Evolutionary conservation across 2,888 invertebrate species (phyloP).

Genomic region (Rhodophaea formosa): DNA sequence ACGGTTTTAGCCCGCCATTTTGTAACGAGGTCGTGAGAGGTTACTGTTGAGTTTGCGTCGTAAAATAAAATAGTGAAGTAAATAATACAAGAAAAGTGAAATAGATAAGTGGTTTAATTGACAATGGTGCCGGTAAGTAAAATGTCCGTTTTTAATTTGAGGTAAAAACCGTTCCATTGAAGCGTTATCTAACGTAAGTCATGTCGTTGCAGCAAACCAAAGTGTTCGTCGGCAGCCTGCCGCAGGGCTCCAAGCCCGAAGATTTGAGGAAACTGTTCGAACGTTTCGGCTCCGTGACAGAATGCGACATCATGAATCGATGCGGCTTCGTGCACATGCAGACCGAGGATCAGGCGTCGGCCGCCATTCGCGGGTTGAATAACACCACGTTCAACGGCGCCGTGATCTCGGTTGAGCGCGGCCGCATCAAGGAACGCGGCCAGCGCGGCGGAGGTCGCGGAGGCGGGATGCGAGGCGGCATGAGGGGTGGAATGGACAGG

Average conservation of each 20-base stretch:
- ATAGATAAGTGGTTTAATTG: constrained; percentile 21
- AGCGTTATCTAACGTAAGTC: constrained; percentile 22
- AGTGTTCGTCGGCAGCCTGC: constrained; percentile 96
- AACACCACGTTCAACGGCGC: constrained; percentile 91
- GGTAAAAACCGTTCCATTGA: neutral
- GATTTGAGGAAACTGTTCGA: constrained; percentile 92
- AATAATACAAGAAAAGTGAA: constrained; percentile 22
- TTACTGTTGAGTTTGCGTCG: constrained; percentile 27
- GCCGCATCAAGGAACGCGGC: constrained; percentile 87
- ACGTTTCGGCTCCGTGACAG: constrained; percentile 92
- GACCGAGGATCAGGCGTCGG: constrained; percentile 89
- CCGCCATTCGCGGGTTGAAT: constrained; percentile 90
- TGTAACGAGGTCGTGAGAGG: constrained; percentile 27
- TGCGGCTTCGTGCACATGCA: constrained; percentile 97
- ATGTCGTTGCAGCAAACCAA: constrained; percentile 84
- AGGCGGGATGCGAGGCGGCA: constrained; percentile 75
- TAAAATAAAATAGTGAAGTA: constrained; percentile 24
- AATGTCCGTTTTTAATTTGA: constrained; percentile 5
- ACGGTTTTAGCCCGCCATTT: constrained; percentile 35
- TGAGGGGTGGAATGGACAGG: constrained; percentile 58
- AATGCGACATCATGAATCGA: constrained; percentile 96
- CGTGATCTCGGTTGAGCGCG: constrained; percentile 91
- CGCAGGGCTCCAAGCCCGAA: constrained; percentile 90
- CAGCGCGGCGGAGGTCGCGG: constrained; percentile 76
- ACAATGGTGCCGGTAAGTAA: constrained; percentile 74